phyloP scores from a whole-genome alignment of 2,888 invertebrate genomes.

The Linnaemya tessellans region DNA sequence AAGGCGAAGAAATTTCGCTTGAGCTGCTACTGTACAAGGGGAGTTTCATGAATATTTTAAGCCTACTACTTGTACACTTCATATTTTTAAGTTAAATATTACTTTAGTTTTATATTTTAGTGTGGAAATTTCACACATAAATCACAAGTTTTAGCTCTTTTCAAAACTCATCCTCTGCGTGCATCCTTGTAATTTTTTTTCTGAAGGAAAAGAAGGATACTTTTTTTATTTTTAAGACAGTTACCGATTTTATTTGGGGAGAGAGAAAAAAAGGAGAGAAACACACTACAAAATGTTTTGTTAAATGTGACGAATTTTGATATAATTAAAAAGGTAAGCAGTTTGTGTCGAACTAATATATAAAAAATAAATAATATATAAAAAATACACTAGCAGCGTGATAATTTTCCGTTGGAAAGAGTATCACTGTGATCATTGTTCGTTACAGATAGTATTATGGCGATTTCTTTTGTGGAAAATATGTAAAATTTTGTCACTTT shows the following conservation, averaged over 20 bases:
- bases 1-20: background rate
- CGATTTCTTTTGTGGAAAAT: too few species aligned
- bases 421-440: too few species aligned
- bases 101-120: slow-evolving; percentile 68
- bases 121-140: slow-evolving; percentile 72
- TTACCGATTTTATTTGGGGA: slow-evolving; percentile 8
- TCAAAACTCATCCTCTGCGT: slow-evolving; percentile 25
- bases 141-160: slow-evolving; percentile 59
- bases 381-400: too few species aligned
- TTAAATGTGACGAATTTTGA: slow-evolving; percentile 9
- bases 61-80: slow-evolving; percentile 61
- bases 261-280: background rate
- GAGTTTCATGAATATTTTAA: slow-evolving; percentile 51
- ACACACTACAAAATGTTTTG: background rate
- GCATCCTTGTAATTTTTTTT: slow-evolving; percentile 26
- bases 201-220: background rate
- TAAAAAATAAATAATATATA: too few species aligned
- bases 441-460: too few species aligned
- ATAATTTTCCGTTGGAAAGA: too few species aligned
- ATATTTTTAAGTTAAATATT: slow-evolving; percentile 65
- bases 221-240: slow-evolving; percentile 43
- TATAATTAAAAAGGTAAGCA: background rate
- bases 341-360: too few species aligned
- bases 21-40: background rate
- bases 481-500: too few species aligned